Evolutionary conservation across 2,797 vertebrate species (phyloP).

Genomic region (Crax fasciolata): DNA sequence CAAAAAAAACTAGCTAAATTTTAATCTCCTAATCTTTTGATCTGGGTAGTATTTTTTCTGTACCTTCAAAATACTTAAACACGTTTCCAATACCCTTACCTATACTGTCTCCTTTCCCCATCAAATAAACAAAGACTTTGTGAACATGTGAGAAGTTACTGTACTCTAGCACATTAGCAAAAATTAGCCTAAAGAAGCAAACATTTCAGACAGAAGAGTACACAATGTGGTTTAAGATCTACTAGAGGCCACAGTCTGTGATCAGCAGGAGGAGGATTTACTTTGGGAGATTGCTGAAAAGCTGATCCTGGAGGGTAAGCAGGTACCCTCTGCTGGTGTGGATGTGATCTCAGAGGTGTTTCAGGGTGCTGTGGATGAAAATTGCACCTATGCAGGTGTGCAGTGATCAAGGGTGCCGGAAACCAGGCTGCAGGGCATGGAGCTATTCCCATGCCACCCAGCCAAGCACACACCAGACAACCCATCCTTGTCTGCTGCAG

Average conservation of each 20-base stretch:
- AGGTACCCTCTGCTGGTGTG: background rate
- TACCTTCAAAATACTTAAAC: background rate
- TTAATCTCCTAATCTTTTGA: background rate
- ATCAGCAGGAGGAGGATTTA: background rate
- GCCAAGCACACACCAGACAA: background rate
- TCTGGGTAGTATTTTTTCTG: background rate
- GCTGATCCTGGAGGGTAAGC: background rate
- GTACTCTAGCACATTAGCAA: background rate
- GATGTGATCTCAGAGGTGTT: accelerated
- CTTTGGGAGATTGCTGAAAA: background rate
- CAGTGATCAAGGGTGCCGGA: accelerated
- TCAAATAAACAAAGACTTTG: background rate
- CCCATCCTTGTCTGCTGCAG: background rate
- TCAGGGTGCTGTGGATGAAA: background rate
- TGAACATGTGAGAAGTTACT: background rate
- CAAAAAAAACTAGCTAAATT: background rate
- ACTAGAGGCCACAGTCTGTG: background rate
- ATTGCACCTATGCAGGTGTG: background rate
- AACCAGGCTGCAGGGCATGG: background rate
- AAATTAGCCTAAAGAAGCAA: background rate
- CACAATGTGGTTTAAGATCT: background rate
- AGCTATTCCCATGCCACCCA: accelerated
- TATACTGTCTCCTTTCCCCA: background rate
- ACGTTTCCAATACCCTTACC: background rate
- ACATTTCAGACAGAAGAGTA: background rate